Evolutionary conservation across 1,140 invertebrate species (phyloP), one percentile per base, ranked within the genome.

Genomic region (Saccostrea glomerata): DNA sequence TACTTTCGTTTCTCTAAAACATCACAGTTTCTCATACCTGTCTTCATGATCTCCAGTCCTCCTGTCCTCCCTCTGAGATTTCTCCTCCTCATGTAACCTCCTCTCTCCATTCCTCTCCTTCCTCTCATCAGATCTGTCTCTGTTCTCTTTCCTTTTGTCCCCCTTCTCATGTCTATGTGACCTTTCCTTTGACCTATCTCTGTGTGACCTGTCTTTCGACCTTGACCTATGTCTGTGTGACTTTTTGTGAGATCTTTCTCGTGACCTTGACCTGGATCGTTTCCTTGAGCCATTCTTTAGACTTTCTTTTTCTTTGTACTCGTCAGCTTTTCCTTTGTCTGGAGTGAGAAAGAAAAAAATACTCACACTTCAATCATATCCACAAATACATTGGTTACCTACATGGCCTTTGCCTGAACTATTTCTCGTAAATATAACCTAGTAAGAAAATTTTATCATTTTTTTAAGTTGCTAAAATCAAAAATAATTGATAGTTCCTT

Each of bases 311-410:
- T 93, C 90, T 89, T 94, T 94, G 86, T 93, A 94, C 77, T 91
- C 90, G 77, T 95, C 94, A 55, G 90, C 90, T 90, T 94, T 93
- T 40, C 89, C 91, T 90, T 94, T 94, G 84, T 94, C 92, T 93
- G 56, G 12, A 88, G 77, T 40, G 17, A 73, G 23, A 73, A 9
- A 20, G 56, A n/a, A 60, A 60, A 60, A 60, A 60, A 60, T 60
- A 15, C 9, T 60, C 13, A 60, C 13, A 60, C 20, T 60, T 17
- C 0, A 60, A 47, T 47, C 6, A 47, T 47, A 3, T 6, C 5
- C 47, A 47, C 47, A 47, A 47, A 47, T 9, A 47, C 47, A 47
- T 9, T 47, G 47, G 47, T 7, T 47, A 47, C 9, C 47, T 47
- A 9, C 5, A 6, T 9, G 47, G 9, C 47, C 5, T 47, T 47